These are phyloP conservation scores for Drosophila lini DNA, from an alignment of 1,140 invertebrate genomes.

Conservation along the genomic window DNA sequence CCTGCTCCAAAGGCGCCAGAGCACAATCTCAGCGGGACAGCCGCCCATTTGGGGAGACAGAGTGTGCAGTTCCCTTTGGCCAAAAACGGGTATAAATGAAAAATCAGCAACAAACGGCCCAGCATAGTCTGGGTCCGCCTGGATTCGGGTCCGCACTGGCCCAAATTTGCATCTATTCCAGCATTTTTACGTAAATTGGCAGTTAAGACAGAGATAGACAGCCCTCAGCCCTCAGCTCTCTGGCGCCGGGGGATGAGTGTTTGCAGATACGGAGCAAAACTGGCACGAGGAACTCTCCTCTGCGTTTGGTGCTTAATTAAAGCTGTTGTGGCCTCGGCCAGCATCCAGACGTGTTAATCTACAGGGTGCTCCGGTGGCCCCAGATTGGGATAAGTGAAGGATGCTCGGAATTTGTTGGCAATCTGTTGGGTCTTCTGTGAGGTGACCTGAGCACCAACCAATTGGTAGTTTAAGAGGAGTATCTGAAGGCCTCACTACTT, in stretches of 20 bases:
- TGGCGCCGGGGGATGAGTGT: conserved; percentile 16
- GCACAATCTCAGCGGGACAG: conserved; percentile 23
- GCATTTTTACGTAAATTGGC: conserved; percentile 74
- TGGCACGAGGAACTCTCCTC: conserved; percentile 20
- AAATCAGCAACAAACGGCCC: conserved; percentile 60
- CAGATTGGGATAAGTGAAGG: conserved; percentile 14
- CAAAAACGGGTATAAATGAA: conserved; percentile 56
- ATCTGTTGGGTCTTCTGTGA: conserved; percentile 19
- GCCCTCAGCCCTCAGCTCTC: conserved; percentile 21
- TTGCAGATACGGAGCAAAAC: not conserved
- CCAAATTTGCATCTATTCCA: conserved; percentile 54
- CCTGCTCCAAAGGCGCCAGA: conserved; percentile 21
- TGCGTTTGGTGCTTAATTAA: conserved; percentile 41
- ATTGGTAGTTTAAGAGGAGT: conserved; percentile 1
- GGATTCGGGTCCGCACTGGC: conserved; percentile 15
- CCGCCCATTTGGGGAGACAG: not conserved
- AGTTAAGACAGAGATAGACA: conserved; percentile 57
- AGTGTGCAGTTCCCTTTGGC: conserved; percentile 18
- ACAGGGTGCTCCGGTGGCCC: conserved; percentile 11
- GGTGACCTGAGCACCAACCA: not conserved
- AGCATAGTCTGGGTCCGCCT: conserved; percentile 12
- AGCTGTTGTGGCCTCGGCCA: conserved; percentile 35
- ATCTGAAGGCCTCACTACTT: not conserved
- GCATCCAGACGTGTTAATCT: conserved; percentile 36
- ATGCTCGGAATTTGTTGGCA: conserved; percentile 24